phyloP scores from a whole-genome alignment of 2,888 invertebrate genomes.

The Pardosa pseudoannulata region DNA sequence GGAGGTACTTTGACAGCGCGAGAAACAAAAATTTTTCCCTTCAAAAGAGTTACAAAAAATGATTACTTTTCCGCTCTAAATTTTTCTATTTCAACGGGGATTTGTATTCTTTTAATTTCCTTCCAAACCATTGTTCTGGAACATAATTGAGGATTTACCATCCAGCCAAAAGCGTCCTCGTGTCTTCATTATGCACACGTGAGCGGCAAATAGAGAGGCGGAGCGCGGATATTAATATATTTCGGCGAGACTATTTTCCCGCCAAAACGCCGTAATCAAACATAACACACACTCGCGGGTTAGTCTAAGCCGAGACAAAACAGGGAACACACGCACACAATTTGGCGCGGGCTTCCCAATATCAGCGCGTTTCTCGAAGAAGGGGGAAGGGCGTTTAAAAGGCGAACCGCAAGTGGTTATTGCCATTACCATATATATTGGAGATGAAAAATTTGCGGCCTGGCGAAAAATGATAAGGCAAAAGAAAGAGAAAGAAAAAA shows the following conservation, averaged over 20 bases:
- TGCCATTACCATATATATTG: slow-evolving; percentile 69
- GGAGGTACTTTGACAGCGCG: too few species aligned
- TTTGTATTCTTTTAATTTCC: background rate
- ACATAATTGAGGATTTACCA: background rate
- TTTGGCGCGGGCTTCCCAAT: background rate
- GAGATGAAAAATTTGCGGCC: slow-evolving; percentile 51
- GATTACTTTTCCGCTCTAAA: too few species aligned
- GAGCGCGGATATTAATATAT: background rate
- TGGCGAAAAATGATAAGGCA: slow-evolving; percentile 35
- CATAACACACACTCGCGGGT: background rate
- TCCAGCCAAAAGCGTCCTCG: background rate
- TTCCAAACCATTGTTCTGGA: background rate
- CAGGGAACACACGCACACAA: slow-evolving; percentile 3
- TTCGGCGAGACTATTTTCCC: background rate
- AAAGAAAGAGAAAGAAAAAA: slow-evolving; percentile 4
- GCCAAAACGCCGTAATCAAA: background rate
- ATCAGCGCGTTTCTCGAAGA: background rate
- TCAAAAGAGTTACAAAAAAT: too few species aligned
- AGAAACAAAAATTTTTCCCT: too few species aligned
- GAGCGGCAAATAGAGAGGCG: background rate
- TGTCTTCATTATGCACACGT: too few species aligned
- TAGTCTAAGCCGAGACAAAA: slow-evolving; percentile 8
- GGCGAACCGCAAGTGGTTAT: background rate
- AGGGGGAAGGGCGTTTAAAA: slow-evolving; percentile 12
- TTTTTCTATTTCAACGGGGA: too few species aligned